Evolutionary conservation across 2,113 vertebrate genomes (phyloP), one percentile per base, ranked within the genome.

Genomic region (Datnioides undecimradiatus): DNA sequence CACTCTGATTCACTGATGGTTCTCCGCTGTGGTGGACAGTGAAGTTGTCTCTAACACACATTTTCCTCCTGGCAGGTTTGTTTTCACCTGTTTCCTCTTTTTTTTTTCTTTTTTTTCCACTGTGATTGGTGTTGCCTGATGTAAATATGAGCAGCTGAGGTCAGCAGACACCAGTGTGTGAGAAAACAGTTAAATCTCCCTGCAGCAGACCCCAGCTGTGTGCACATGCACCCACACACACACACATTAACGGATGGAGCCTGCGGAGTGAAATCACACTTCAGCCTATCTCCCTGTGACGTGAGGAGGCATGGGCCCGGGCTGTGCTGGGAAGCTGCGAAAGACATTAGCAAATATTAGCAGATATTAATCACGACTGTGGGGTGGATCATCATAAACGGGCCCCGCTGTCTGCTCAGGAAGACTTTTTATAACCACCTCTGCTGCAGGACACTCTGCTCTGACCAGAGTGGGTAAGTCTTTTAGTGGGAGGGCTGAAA

Each of bases 121-220:
- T 17, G 31, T 19, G 76, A 79, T 90, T 45, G 3, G 73, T 84
- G 82, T 51, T 77, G 85, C 57, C 82, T 86, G 90, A 93, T 93
- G 91, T 91, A 92, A 93, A 93, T 92, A 93, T 93, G 91, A 91
- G 90, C 92, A 91, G 87, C 93, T 95, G 93, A 93, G 90, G 87
- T 91, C 91, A 94, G 92, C 88, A 91, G 89, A 92, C 94, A 95
- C 94, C 83, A 84, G 79, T 81, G 93, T 95, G 94, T 93, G 93
- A 95, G 92, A 93, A 93, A 94, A 94, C 87, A 76, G 90, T 91
- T 91, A 91, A 94, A 91, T 76, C 87, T 73, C 52, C 57, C 66
- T 27, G 43, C 84, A 80, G 86, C 84, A 76, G 80, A 59, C 83
- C 82, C 87, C 93, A 92, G 87, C 90, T 92, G 84, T 83, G 85